Percentiles rank a stretch among this genome's conserved stretches.
Evolutionary conservation across 2,113 vertebrate species (phyloP).

Genomic region (Setophaga kirtlandii): DNA sequence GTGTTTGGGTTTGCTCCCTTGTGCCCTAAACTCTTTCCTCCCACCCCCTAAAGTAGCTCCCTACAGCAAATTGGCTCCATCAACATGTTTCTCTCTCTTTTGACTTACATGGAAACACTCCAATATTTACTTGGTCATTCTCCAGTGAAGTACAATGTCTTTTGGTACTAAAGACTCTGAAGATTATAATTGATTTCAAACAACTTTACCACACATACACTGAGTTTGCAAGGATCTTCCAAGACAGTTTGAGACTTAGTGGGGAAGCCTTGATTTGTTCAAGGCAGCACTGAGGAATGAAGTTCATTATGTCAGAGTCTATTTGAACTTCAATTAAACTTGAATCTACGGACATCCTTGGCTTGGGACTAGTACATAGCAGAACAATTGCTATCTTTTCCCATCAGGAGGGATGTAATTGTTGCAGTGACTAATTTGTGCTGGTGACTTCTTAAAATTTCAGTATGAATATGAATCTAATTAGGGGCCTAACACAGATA

Average conservation of each 20-base stretch:
- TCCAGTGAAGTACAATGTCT: slow-evolving; percentile 3
- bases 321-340: slow-evolving; percentile 2
- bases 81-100: slow-evolving; percentile 5
- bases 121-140: slow-evolving; percentile 39
- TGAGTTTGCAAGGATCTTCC: background rate
- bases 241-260: background rate
- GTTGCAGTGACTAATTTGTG: background rate
- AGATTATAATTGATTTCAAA: background rate
- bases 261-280: background rate
- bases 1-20: slow-evolving; percentile 21
- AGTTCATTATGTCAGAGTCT: background rate
- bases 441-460: slow-evolving; percentile 9
- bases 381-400: background rate
- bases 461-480: slow-evolving; percentile 25
- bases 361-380: background rate
- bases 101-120: background rate
- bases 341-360: background rate
- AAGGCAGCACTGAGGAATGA: background rate
- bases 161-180: background rate
- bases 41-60: slow-evolving; percentile 1
- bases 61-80: background rate
- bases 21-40: slow-evolving; percentile 10
- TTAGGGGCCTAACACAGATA: slow-evolving; percentile 8
- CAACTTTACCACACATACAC: background rate
- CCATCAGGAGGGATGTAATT: background rate